Evolutionary conservation across 2,888 invertebrate genomes (phyloP), one percentile per base, ranked within the genome.

Genomic region (Xiphydria camelus): DNA sequence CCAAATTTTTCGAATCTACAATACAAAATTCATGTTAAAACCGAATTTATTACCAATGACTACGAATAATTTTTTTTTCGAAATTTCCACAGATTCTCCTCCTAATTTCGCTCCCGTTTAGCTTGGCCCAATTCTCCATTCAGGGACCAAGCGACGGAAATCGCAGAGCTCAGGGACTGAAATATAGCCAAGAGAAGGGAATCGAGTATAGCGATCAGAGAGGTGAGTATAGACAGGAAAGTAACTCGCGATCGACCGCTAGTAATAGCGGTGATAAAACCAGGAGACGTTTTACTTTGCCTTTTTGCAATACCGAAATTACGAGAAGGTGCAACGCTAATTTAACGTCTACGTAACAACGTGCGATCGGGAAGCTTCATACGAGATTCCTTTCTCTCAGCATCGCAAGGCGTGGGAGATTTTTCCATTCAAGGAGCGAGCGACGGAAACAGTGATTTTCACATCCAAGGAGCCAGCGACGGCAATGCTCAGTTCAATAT

Each of bases 81-180:
- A n/a, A n/a, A n/a, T n/a, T 18, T 33, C 15, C 15, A 18, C 59
- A 72, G 67, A 44, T 70, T 53, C 49, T 72, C 53, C 41, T 70
- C 9, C 14, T 74, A 36, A 49, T 59, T 39, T 53, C 61, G 15
- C 47, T 72, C 37, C 66, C 73, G 12, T 51, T 65, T 39, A 73
- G 74, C 61, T 44, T 65, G 23, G 74, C 68, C 17, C 70, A 75
- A 54, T 74, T 74, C 45, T 63, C 73, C 10, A 74, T 75, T 39
- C 64, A 70, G 47, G 75, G 75, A 4, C 68, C 75, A 2, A 73
- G 68, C 44, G 75, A 75, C 58, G 75, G 75, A 33, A 68, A 66
- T 45, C 64, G 72, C 40, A 63, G 59, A 21, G 68, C 74, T 22
- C 72, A 74, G 51, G 71, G 75, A 32, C 60, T 75, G 29, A 70